These are phyloP conservation scores for Napeogenes inachia DNA, from an alignment of 2,888 invertebrate species.

Conservation along the genomic window DNA sequence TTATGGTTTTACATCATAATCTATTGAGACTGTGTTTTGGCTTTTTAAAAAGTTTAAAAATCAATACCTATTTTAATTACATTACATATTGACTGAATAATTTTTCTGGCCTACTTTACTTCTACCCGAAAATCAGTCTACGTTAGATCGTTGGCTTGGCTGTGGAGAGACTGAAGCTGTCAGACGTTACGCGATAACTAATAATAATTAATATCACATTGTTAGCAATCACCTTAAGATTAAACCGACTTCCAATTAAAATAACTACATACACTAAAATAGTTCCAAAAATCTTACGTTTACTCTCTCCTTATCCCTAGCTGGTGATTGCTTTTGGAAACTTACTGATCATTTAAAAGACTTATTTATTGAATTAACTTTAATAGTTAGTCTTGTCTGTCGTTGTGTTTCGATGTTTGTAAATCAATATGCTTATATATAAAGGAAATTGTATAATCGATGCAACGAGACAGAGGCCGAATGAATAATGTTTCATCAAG, in stretches of 20 bases:
- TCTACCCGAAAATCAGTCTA: conserved; percentile 77
- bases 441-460: conserved; percentile 11
- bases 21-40: conserved; percentile 73
- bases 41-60: conserved; percentile 61
- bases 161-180: conserved; percentile 50
- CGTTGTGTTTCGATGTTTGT: conserved; percentile 30
- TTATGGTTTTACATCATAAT: conserved; percentile 67
- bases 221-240: conserved; percentile 48
- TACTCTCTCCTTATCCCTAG: conserved; percentile 8
- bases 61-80: conserved; percentile 57
- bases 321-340: conserved; percentile 26
- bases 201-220: conserved; percentile 75
- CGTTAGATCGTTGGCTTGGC: conserved; percentile 62
- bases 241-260: conserved; percentile 10
- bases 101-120: conserved; percentile 63
- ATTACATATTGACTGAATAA: conserved; percentile 67
- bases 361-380: conserved; percentile 21
- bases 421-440: conserved; percentile 1
- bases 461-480: conserved; percentile 11
- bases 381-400: conserved; percentile 21
- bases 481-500: background rate
- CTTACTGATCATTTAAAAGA: conserved; percentile 23
- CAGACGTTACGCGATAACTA: conserved; percentile 45
- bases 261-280: conserved; percentile 18
- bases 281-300: conserved; percentile 10